A percentile compares a stretch with the other conserved stretches of the same genome.
These are phyloP conservation scores for Drepana falcataria DNA, from an alignment of 2,888 invertebrate species.

Conservation along the genomic window DNA sequence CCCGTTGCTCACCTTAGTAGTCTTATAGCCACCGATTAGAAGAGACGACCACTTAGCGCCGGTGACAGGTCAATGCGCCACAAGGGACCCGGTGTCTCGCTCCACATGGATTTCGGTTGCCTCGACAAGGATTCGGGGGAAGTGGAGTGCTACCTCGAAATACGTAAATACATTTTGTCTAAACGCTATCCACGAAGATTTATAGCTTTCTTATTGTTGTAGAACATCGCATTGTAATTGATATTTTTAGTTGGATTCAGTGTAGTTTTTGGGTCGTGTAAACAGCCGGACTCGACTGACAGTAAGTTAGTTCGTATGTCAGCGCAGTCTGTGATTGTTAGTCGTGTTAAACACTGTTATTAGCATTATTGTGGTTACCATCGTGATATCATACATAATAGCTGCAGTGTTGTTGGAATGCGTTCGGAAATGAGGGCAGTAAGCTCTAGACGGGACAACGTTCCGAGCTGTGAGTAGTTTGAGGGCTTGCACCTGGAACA, in stretches of 20 bases:
- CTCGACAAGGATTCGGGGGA: constrained; percentile 82
- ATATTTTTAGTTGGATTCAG: constrained; percentile 75
- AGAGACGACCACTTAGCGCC: constrained; percentile 54
- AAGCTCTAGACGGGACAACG: constrained; percentile 66
- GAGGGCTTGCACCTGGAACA: constrained; percentile 15
- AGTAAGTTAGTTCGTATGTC: constrained; percentile 64
- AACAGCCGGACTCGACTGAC: constrained; percentile 67
- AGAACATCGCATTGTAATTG: constrained; percentile 71
- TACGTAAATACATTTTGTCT: constrained; percentile 79
- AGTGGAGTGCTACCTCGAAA: constrained; percentile 84
- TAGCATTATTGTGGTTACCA: constrained; percentile 31
- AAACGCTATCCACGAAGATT: constrained; percentile 51
- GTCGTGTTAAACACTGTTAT: constrained; percentile 54
- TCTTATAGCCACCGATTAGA: constrained; percentile 62
- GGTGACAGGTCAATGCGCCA: constrained; percentile 55
- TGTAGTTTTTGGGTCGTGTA: constrained; percentile 74
- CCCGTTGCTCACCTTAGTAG: constrained; percentile 60
- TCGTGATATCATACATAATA: constrained; percentile 26
- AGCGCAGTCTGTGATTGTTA: constrained; percentile 62
- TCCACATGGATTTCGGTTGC: constrained; percentile 81
- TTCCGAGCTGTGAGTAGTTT: constrained; percentile 69
- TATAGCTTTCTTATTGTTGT: constrained; percentile 63
- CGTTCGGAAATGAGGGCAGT: constrained; percentile 54
- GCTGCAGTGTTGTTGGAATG: constrained; percentile 42
- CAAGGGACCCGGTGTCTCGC: constrained; percentile 34